Evolutionary conservation across 2,888 invertebrate genomes (phyloP).

Genomic region (Rutpela maculata): DNA sequence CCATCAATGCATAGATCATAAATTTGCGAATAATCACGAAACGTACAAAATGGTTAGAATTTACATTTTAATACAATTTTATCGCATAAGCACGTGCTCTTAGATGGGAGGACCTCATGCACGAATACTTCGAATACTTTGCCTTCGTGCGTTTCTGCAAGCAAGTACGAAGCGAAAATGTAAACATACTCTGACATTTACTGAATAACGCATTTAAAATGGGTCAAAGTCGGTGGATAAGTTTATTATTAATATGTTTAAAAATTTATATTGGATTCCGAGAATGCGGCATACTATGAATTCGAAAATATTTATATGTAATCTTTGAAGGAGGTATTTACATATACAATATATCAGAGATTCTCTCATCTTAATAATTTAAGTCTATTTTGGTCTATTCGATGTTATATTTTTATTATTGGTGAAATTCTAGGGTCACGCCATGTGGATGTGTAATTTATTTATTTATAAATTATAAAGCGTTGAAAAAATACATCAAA

Average conservation of each 20-base stretch:
- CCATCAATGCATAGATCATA: not conserved
- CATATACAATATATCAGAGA: not conserved
- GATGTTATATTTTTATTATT: not conserved
- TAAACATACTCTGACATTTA: slow-evolving; percentile 7
- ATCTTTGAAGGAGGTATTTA: not conserved
- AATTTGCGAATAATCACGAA: slow-evolving; percentile 9
- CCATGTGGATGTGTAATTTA: too few relatives aligned
- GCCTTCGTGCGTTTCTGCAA: not conserved
- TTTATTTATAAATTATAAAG: too few relatives aligned
- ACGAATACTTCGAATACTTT: slow-evolving; percentile 10
- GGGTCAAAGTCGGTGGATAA: slow-evolving; percentile 21
- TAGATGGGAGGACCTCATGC: not conserved
- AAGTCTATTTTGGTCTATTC: not conserved
- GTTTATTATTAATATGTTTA: not conserved
- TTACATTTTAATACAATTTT: slow-evolving; percentile 16
- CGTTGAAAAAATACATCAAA: too few relatives aligned
- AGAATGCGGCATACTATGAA: not conserved
- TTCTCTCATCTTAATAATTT: not conserved
- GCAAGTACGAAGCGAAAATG: not conserved
- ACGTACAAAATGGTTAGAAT: not conserved
- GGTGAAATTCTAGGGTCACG: too few relatives aligned
- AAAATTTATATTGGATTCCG: not conserved
- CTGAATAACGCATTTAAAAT: slow-evolving; percentile 14
- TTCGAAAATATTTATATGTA: not conserved
- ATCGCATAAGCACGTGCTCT: slow-evolving; percentile 16